A percentile compares a stretch with the other conserved stretches of the same genome.
Conservation (phyloP, 2,888 invertebrate species). For the Xanthorhoe designata region DNA sequence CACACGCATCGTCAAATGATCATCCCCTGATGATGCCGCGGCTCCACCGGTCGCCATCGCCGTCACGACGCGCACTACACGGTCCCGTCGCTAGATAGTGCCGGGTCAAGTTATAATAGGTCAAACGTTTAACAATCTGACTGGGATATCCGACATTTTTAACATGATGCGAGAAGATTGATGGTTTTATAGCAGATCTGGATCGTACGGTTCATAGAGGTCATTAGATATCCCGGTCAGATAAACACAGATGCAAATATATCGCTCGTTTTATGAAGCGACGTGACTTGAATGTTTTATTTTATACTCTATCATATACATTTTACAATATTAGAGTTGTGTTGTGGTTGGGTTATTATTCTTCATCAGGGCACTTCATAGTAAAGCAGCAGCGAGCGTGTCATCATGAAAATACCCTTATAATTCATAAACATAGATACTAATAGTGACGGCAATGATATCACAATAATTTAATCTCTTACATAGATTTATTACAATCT, state of each 20-base stretch:
- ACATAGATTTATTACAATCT: too few species aligned
- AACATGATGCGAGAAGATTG: background rate
- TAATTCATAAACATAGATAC: background rate
- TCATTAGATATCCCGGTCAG: constrained; percentile 17
- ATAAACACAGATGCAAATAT: constrained; percentile 1
- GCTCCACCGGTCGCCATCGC: constrained; percentile 27
- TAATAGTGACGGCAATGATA: too few species aligned
- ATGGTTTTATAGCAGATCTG: background rate
- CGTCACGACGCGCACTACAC: constrained; percentile 27
- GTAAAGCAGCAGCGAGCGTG: constrained; percentile 33
- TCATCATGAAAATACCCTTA: constrained; percentile 37
- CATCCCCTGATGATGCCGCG: constrained; percentile 42
- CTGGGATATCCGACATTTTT: constrained; percentile 3
- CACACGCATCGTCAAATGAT: constrained; percentile 58
- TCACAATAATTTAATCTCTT: too few species aligned
- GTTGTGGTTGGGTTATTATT: background rate
- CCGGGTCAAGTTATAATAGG: constrained; percentile 35
- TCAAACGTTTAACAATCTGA: constrained; percentile 18
- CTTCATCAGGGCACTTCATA: constrained; percentile 24
- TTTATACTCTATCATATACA: background rate
- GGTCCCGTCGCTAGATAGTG: constrained; percentile 36
- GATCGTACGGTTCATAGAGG: background rate
- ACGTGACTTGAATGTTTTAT: constrained; percentile 10
- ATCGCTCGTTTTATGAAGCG: constrained; percentile 20
- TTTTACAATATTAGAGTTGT: too few species aligned